Evolutionary conservation across 2,113 vertebrate species (phyloP).

Genomic region (Melanerpes formicivorus): DNA sequence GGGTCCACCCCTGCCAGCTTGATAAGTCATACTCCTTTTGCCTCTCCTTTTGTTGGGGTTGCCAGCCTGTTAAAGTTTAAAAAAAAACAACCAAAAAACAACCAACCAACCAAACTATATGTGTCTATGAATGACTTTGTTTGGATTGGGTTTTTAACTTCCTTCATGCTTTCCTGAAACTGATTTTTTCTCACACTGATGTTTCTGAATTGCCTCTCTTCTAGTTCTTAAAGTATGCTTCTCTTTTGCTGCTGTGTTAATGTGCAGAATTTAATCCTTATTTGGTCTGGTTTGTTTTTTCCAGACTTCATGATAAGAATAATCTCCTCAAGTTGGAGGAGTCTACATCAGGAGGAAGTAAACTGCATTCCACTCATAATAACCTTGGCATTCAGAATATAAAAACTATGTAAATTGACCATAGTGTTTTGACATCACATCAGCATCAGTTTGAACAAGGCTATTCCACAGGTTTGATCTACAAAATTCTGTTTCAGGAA

Average conservation of each 20-base stretch:
- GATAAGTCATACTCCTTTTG: neutral
- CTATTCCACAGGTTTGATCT: neutral
- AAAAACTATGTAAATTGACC: neutral
- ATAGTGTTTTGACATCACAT: neutral
- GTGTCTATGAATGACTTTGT: constrained; percentile 16
- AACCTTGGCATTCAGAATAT: neutral
- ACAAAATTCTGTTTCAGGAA: neutral
- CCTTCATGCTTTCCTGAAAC: neutral
- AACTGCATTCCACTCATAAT: neutral
- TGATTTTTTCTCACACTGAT: neutral
- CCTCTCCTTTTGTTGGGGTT: neutral
- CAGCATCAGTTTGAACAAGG: neutral
- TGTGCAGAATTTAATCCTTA: neutral
- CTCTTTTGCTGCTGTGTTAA: neutral
- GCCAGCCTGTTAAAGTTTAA: neutral
- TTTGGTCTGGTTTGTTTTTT: neutral
- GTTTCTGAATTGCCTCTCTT: neutral
- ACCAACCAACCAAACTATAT: too few relatives aligned
- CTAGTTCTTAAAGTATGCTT: neutral
- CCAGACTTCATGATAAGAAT: neutral
- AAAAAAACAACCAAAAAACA: too few relatives aligned
- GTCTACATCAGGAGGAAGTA: neutral
- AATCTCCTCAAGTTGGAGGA: neutral
- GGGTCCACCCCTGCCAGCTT: neutral
- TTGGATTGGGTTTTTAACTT: constrained; percentile 15